Conservation (phyloP, 2,797 vertebrate genomes). For the Antennarius maculatus region DNA sequence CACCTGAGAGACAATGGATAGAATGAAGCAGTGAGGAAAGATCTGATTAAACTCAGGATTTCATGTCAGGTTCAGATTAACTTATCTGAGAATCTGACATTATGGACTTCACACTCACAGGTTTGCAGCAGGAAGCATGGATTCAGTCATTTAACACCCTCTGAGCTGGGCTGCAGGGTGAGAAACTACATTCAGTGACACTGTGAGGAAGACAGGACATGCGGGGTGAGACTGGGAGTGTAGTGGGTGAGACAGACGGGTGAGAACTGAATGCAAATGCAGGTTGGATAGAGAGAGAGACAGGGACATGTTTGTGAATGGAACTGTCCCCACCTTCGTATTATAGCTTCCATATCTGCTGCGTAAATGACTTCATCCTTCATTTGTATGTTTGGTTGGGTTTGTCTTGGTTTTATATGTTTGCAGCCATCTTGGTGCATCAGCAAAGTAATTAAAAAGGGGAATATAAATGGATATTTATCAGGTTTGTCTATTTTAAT, state of each 20-base stretch:
- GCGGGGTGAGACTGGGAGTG: background rate
- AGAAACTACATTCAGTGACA: slow-evolving; percentile 55
- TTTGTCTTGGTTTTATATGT: slow-evolving; percentile 46
- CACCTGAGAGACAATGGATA: slow-evolving; percentile 82
- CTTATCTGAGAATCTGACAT: background rate
- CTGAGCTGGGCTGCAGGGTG: slow-evolving; percentile 61
- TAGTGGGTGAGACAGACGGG: slow-evolving; percentile 4
- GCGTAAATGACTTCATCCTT: slow-evolving; percentile 62
- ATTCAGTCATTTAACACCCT: slow-evolving; percentile 75
- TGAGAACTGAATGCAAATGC: slow-evolving; percentile 5
- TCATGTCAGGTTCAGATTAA: no score
- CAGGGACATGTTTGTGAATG: slow-evolving; percentile 1
- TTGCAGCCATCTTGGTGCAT: slow-evolving; percentile 16
- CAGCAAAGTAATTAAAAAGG: background rate
- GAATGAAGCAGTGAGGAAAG: slow-evolving; percentile 11
- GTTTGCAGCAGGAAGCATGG: slow-evolving; percentile 76
- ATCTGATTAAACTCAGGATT: background rate
- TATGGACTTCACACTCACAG: slow-evolving; percentile 69
- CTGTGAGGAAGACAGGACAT: slow-evolving; percentile 6
- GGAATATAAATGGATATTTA: background rate
- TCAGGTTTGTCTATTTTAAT: slow-evolving; percentile 2
- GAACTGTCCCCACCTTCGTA: slow-evolving; percentile 51
- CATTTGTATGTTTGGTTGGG: slow-evolving; percentile 37
- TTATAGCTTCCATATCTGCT: slow-evolving; percentile 28
- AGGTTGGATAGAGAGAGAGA: background rate